Evolutionary conservation across 2,888 invertebrate species (phyloP), one percentile per base, ranked within the genome.

Genomic region (Eilema griseolum): DNA sequence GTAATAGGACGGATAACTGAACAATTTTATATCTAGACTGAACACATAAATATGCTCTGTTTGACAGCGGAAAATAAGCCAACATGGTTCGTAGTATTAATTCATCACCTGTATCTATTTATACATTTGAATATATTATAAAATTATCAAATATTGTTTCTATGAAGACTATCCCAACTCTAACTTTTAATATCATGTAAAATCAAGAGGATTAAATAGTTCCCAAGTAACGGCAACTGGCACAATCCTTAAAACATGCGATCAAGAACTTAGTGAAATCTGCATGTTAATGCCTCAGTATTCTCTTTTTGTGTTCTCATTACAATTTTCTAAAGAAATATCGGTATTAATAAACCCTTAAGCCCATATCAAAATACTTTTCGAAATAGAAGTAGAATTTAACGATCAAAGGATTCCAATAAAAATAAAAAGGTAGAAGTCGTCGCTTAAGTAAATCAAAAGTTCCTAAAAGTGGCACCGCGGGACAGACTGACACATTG

Each of bases 381-480:
- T n/a, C 20, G 46, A 62, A 33, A 72, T 46, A 69, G 65, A 73
- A 75, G 62, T n/a, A 67, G 61, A 74, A 74, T 72, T 69, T 37
- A 77, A 70, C 62, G 56, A 78, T 67, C 79, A 66, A 76, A 76
- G 71, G 84, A 79, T 77, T 69, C 70, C 77, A 83, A 83, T 83
- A 82, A 80, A 80, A 78, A 82, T 69, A 81, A 83, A 77, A 70
- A 73, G 72, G 70, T 64, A 61, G 79, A 82, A 81, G 75, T 79
- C 74, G 76, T 73, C 77, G 80, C 76, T 75, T 77, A 83, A 88
- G 87, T 90, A 89, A 88, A 89, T 89, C 88, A 88, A 90, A 89
- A 88, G 88, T 89, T 90, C 82, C 83, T 82, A 88, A 88, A 89
- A 92, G 86, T 86, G 87, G 86, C 87, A 88, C 90, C 86, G 87